These are phyloP conservation scores for Takifugu bimaculatus DNA, from an alignment of 2,113 vertebrate genomes.

Conservation along the genomic window DNA sequence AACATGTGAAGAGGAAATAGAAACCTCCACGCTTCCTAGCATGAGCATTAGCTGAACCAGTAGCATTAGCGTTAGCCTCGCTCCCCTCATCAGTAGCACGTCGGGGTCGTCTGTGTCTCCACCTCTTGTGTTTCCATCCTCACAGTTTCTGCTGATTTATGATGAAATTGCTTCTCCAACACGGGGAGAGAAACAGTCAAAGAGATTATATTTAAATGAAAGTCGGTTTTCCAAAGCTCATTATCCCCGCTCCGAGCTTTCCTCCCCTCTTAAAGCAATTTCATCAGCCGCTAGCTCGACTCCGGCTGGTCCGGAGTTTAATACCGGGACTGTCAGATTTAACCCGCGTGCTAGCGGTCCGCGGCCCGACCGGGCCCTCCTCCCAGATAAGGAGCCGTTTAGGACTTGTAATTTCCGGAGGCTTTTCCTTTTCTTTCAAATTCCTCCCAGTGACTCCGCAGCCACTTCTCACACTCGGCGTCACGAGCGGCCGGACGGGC, in stretches of 20 bases:
- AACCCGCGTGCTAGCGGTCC: conserved; percentile 15
- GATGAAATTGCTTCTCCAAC: neutral
- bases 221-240: neutral
- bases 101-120: neutral
- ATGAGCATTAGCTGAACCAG: too few relatives aligned
- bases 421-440: conserved; percentile 33
- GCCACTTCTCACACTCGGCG: conserved; percentile 49
- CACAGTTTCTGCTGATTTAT: neutral
- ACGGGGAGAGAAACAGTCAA: neutral
- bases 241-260: neutral
- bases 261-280: neutral
- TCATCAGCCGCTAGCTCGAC: conserved; percentile 9
- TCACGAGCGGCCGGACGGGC: conserved; percentile 46
- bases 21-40: too few relatives aligned
- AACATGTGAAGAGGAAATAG: too few relatives aligned
- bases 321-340: conserved; percentile 16
- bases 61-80: too few relatives aligned
- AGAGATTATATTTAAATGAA: conserved; percentile 5
- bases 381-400: conserved; percentile 47
- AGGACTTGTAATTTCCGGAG: conserved; percentile 51
- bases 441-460: conserved; percentile 21
- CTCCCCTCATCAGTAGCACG: too few relatives aligned
- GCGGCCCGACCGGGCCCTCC: neutral
- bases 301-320: conserved; percentile 13
- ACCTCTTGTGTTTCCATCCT: neutral